A percentile compares a stretch with the other conserved stretches of the same genome.
Evolutionary conservation across 2,888 invertebrate genomes (phyloP).

Genomic region (Tupiocoris notatus): DNA sequence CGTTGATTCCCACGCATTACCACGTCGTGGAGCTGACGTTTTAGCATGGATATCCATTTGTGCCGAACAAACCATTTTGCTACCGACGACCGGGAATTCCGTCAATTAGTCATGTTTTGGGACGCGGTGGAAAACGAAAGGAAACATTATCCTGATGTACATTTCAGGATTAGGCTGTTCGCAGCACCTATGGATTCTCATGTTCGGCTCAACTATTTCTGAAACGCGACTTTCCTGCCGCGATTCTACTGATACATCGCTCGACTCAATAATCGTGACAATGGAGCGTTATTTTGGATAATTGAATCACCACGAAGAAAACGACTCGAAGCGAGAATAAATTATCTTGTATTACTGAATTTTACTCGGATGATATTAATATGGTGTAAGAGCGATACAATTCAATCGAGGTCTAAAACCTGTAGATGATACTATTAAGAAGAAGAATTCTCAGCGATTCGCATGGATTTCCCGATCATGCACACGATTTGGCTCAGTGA

Average conservation of each 20-base stretch:
- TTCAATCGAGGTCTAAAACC: too few species aligned
- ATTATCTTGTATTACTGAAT: too few species aligned
- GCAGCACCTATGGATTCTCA: neutral
- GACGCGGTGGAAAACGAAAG: neutral
- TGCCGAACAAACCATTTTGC: neutral
- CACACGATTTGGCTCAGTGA: too few species aligned
- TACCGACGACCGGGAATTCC: neutral
- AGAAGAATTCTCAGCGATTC: too few species aligned
- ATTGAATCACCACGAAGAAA: too few species aligned
- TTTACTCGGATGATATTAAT: too few species aligned
- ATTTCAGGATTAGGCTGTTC: neutral
- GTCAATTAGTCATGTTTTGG: neutral
- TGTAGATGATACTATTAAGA: too few species aligned
- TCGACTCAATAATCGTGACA: too few species aligned
- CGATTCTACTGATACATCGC: neutral
- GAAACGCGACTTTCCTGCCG: neutral
- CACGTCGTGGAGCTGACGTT: neutral
- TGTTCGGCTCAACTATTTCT: neutral
- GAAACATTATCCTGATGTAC: neutral
- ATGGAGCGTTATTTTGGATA: too few species aligned
- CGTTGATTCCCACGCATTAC: neutral
- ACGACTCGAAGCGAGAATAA: too few species aligned
- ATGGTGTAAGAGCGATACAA: too few species aligned
- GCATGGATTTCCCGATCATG: too few species aligned
- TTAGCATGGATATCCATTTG: neutral